Evolutionary conservation across 2,888 invertebrate species (phyloP), one percentile per base, ranked within the genome.

Genomic region (Protonemura montana): DNA sequence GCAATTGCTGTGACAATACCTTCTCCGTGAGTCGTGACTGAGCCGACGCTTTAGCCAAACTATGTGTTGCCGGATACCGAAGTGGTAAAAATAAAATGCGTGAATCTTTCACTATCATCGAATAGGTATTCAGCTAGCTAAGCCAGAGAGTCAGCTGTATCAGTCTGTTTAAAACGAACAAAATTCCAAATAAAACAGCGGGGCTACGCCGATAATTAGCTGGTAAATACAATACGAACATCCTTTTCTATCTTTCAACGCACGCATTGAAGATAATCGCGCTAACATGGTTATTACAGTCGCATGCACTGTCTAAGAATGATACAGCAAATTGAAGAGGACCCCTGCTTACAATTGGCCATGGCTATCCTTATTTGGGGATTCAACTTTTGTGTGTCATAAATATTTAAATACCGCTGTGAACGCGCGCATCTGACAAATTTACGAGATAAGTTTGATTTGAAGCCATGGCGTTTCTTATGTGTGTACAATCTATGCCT

Each of bases 1-100:
- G 78, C 78, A 78, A 78, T 28, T 78, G 78, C 78, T 28, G 78
- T 78, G 78, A 78, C 78, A 78, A 78, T 78, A n/a, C 27, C 27
- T 13, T 6, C 3, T 76, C 35, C 59, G 13, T 59, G 59, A 59
- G n/a, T n/a, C n/a, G n/a, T n/a, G n/a, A n/a, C n/a, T n/a, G n/a
- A n/a, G n/a, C n/a, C n/a, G n/a, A n/a, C n/a, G n/a, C n/a, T 21
- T 7, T 21, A 7, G 78, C 78, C 78, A 78, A 78, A n/a, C 21
- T 78, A 78, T 78, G 6, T 78, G 78, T 78, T 78, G 78, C 78
- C 78, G 78, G 78, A 78, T 78, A 28, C 78, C 78, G 16, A 26
- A 25, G 27, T 2, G 26, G 25, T 78, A 28, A 78, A 78, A 78
- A 78, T 78, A 78, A 28, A 78, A 78, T 28, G 78, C 27, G 78